Base-by-base conservation (phyloP, 2,797 vertebrate species). In the Neosilurus hyrtlii region DNA sequence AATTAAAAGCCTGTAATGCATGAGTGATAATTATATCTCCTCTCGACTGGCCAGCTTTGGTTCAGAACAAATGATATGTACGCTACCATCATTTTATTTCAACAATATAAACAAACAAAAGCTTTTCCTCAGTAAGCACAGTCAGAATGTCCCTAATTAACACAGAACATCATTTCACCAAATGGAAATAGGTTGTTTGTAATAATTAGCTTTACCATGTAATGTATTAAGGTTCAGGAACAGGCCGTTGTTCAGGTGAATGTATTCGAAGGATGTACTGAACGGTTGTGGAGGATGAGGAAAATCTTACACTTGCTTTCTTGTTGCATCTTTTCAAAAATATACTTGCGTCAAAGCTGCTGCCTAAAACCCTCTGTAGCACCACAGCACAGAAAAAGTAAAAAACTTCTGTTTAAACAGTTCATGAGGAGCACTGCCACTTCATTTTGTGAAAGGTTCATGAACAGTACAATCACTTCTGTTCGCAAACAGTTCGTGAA, bases 1-100 rank as follows among this genome's bases (percentile, higher is more conserved):
- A 85, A 78, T 81, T 81, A 84, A 84, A 84, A 84, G 83, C 79
- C 72, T 10, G 37, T 71, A 71, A 81, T 85, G 79, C 73, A 77
- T 9, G 65, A 84, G 79, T 43, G 73, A 81, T 81, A 76, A 77
- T 84, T 81, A 71, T 24, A 37, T 62, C 70, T 84, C 20, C 59
- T 62, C 79, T 81, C 43, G 3, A 9, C 54, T 68, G 63, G 22
- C 24, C 72, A 37, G 43, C 57, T 59, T 62, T 84, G 63, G 54
- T 62, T 81, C 59, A 26, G 20, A 71, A 78, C 74, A 83, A 83
- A 52, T 73, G 59, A 73, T 79, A 78, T 51, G 22, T 9, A 65
- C 1, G 59, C 68, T 73, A 70, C 51, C 71, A 68, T 59, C 70
- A 68, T 18, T 75, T 37, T 24, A 71, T 63, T 75, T 54, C 9